A percentile compares a stretch with the other conserved stretches of the same genome.
Conservation (phyloP, 2,113 vertebrate species). For the Periophthalmus modestus region DNA sequence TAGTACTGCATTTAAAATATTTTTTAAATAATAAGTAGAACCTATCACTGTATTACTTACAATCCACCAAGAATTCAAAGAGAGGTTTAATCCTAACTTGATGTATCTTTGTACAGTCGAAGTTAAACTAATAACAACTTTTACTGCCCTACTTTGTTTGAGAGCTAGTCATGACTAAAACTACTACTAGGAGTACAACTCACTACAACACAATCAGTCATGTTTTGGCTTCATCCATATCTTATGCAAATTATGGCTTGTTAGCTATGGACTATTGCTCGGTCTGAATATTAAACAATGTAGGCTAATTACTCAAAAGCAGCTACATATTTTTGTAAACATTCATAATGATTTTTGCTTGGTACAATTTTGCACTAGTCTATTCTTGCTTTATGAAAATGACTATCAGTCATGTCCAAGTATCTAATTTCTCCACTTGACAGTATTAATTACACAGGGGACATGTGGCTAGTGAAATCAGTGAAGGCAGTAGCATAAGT, state of each 20-base stretch:
- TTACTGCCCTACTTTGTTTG: too few species aligned
- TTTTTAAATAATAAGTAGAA: too few species aligned
- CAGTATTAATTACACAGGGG: slow-evolving; percentile 31
- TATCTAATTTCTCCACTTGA: background rate
- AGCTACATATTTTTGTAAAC: background rate
- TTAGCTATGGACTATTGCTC: background rate
- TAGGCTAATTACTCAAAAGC: background rate
- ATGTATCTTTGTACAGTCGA: too few species aligned
- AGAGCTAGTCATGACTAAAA: too few species aligned
- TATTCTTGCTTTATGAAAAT: background rate
- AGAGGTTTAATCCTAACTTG: too few species aligned
- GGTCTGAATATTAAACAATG: background rate
- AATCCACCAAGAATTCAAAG: background rate
- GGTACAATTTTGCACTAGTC: too few species aligned
- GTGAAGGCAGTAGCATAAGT: slow-evolving; percentile 24
- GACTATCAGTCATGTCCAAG: background rate
- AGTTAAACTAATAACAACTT: too few species aligned
- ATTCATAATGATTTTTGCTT: too few species aligned
- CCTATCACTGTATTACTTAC: background rate
- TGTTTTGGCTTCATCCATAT: too few species aligned
- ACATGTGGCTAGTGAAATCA: slow-evolving; percentile 37
- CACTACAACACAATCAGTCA: too few species aligned
- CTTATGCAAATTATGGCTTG: too few species aligned
- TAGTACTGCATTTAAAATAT: background rate
- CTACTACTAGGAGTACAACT: too few species aligned